Evolutionary conservation across 2,113 vertebrate genomes (phyloP).

Genomic region (Baryphthengus martii): DNA sequence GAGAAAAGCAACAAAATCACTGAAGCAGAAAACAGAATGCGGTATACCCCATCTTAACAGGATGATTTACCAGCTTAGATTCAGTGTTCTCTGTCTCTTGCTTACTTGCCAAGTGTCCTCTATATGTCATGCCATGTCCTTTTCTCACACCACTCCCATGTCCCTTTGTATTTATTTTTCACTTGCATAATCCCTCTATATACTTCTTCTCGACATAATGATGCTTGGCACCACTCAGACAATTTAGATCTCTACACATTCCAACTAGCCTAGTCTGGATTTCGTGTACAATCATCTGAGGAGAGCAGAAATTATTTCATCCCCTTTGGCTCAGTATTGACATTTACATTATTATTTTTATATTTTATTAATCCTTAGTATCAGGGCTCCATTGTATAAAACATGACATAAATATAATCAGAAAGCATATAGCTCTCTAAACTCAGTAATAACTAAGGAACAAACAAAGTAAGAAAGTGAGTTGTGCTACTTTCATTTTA

Average conservation of each 20-base stretch:
- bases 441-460: neutral
- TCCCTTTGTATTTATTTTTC: neutral
- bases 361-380: neutral
- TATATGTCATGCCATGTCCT: neutral
- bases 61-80: neutral
- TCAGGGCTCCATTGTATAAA: neutral
- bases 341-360: neutral
- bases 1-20: neutral
- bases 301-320: neutral
- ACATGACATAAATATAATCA: neutral
- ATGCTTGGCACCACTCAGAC: neutral
- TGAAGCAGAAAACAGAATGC: neutral
- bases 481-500: neutral
- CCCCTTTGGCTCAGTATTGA: neutral
- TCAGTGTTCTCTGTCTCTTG: neutral
- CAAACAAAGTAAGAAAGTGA: neutral
- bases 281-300: neutral
- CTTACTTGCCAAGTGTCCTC: neutral
- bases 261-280: neutral
- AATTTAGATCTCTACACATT: neutral
- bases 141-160: neutral
- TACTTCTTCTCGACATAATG: neutral
- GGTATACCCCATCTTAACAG: fast-evolving
- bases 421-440: neutral
- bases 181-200: neutral